A percentile compares a stretch with the other conserved stretches of the same genome.
These are phyloP conservation scores for Callyntrura sp. DNA, from an alignment of 2,888 invertebrate genomes.

Conservation along the genomic window DNA sequence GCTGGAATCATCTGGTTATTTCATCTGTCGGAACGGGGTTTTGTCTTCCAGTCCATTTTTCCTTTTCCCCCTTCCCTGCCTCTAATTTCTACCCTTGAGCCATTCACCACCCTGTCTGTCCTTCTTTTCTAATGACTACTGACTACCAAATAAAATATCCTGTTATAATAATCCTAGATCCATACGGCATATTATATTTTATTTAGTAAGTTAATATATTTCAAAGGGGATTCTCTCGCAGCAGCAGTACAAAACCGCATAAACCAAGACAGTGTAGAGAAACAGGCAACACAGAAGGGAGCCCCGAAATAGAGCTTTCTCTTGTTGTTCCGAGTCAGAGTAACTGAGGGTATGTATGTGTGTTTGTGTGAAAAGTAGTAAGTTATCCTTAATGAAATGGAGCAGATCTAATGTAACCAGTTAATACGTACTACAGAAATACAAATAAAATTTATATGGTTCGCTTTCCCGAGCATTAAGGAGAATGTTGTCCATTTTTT, in stretches of 20 bases:
- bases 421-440: too few relatives aligned
- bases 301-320: constrained; percentile 40
- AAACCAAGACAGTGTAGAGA: not conserved
- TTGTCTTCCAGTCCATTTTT: constrained; percentile 34
- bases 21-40: too few relatives aligned
- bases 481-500: not conserved
- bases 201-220: constrained; percentile 5
- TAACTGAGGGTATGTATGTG: too few relatives aligned
- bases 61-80: constrained; percentile 23
- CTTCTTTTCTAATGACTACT: not conserved
- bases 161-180: not conserved
- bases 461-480: too few relatives aligned
- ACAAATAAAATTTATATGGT: too few relatives aligned
- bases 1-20: too few relatives aligned
- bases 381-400: constrained; percentile 45
- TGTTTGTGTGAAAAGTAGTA: not conserved
- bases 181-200: too few relatives aligned
- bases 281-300: too few relatives aligned
- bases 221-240: constrained; percentile 39
- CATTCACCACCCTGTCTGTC: too few relatives aligned
- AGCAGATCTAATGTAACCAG: constrained; percentile 66
- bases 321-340: not conserved
- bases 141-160: not conserved
- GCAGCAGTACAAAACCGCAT: constrained; percentile 46
- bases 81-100: constrained; percentile 6